These are phyloP conservation scores for Diabrotica virgifera DNA, from an alignment of 1,140 invertebrate species.

Conservation along the genomic window DNA sequence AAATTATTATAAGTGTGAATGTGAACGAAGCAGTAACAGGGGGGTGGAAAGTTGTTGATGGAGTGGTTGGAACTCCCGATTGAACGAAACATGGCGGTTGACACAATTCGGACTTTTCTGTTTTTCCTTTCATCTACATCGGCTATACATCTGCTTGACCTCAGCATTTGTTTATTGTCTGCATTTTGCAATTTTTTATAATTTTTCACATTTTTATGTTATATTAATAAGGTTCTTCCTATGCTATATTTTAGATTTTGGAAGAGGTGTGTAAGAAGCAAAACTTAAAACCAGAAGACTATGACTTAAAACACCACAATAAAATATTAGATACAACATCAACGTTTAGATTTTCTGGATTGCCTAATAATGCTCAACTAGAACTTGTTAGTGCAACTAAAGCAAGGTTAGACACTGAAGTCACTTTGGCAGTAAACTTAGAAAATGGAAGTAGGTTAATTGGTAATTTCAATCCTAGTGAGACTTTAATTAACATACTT, in stretches of 20 bases:
- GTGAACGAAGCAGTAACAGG: no score
- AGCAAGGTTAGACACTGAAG: conserved; percentile 57
- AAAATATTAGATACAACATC: conserved; percentile 67
- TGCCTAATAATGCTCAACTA: conserved; percentile 78
- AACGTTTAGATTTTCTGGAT: conserved; percentile 71
- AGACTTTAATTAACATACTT: conserved; percentile 65
- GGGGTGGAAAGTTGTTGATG: no score
- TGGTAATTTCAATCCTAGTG: conserved; percentile 59
- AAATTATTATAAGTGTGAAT: no score
- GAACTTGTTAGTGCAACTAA: conserved; percentile 69
- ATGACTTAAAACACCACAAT: conserved; percentile 76
- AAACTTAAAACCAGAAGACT: conserved; percentile 65
- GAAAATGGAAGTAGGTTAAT: conserved; percentile 65
- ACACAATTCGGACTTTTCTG: no score
- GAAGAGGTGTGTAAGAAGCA: conserved; percentile 79
- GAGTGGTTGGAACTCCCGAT: no score
- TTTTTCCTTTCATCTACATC: no score
- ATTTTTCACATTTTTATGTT: conserved; percentile 22
- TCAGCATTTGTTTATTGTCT: no score
- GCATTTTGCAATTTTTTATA: background rate
- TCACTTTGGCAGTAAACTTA: conserved; percentile 70
- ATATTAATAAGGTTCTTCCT: background rate
- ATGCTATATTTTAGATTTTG: conserved; percentile 58
- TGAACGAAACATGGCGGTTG: no score
- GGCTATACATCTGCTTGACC: no score